phyloP scores from a whole-genome alignment of 1,140 invertebrate genomes.

The Psix sp. region DNA sequence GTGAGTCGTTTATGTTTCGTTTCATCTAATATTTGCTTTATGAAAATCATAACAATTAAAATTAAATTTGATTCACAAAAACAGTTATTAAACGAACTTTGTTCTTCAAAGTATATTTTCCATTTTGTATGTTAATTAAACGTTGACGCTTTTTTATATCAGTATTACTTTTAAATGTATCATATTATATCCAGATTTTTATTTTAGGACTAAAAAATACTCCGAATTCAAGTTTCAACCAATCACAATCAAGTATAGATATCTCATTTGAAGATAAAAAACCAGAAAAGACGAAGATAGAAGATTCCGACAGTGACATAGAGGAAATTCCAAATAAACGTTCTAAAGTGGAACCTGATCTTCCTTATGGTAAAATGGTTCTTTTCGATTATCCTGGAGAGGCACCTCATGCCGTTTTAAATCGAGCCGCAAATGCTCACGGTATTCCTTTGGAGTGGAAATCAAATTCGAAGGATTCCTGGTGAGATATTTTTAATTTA shows the following conservation, averaged over 20 bases:
- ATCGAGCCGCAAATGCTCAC: constrained; percentile 54
- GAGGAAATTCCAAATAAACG: constrained; percentile 49
- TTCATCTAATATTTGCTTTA: constrained; percentile 1
- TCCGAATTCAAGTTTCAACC: constrained; percentile 24
- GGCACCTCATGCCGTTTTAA: constrained; percentile 59
- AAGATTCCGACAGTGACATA: constrained; percentile 7
- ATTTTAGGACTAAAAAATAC: constrained; percentile 44
- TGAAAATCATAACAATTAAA: too few relatives aligned
- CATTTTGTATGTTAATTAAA: too few relatives aligned
- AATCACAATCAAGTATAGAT: constrained; percentile 26
- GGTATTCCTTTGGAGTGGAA: constrained; percentile 65
- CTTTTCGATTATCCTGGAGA: constrained; percentile 66
- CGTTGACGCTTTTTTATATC: too few relatives aligned
- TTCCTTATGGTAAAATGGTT: constrained; percentile 64
- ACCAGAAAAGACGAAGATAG: not conserved
- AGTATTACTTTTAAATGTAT: not conserved
- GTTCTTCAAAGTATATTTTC: too few relatives aligned
- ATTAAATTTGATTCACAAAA: not conserved
- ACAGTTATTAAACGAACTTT: too few relatives aligned
- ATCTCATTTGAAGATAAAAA: constrained; percentile 17
- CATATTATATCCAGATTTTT: constrained; percentile 4
- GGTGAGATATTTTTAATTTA: constrained; percentile 39
- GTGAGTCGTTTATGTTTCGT: constrained; percentile 66
- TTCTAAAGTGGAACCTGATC: constrained; percentile 39
- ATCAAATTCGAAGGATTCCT: constrained; percentile 25